Base-by-base conservation (phyloP, 2,113 vertebrate genomes). In the Elaphurus davidianus region DNA sequence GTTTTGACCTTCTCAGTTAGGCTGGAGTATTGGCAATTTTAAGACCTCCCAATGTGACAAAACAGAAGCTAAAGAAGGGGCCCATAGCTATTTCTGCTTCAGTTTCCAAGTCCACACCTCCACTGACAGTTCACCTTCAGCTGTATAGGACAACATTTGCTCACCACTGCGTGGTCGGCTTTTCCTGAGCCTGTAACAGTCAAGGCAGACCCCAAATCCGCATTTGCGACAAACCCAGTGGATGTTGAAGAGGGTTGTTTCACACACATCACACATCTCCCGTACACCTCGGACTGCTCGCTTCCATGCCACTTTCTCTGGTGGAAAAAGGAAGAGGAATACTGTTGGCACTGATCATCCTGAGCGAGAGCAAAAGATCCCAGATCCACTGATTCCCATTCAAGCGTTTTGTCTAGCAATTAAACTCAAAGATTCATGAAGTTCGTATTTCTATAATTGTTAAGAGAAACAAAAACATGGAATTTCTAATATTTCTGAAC, bases 221-320 rank as follows among this genome's bases (percentile, higher is more conserved):
- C 99, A 99, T 98, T 99, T 99, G 59, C 99, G 99, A 98, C 99
- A 99, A 87, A 99, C 99, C 99, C 99, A 99, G 84, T 99, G 99
- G 97, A 99, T 99, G 98, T 99, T 99, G 98, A 99, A 99, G 83
- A 99, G 99, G 0, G 99, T 99, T 14, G 99, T 99, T 98, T 99
- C 99, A 84, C 99, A 99, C 10, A 99, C 99, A 28, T 99, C 99
- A 90, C 99, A 99, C 99, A 99, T 99, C 98, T 99, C 99, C 97
- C 99, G 98, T 90, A 99, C 99, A 0, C 99, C 99, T 71, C 99
- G 99, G 13, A 99, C 99, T 0, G 99, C 99, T 97, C 99, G 99
- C 97, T 99, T 99, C 99, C 99, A 99, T 0, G 99, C 99, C 96
- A 99, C 99, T 99, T 99, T 99, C 99, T 99, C 99, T 99, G 99